Evolutionary conservation across 2,888 invertebrate genomes (phyloP), one percentile per base, ranked within the genome.

Genomic region (Malthinus flaveolus): DNA sequence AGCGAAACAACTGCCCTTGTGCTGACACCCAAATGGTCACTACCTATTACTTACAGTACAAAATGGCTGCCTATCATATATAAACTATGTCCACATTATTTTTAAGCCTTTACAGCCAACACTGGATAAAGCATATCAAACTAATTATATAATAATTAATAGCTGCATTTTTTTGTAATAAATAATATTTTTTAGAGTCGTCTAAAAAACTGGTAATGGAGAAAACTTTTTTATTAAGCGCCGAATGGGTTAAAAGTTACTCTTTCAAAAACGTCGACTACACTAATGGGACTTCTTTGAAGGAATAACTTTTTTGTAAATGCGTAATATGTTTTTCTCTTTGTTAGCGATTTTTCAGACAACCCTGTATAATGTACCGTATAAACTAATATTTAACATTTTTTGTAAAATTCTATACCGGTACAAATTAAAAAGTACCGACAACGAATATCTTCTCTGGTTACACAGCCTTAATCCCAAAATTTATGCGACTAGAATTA

Each of bases 391-490:
- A 39, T 11, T 39, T 44, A 52, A 34, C 32, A 50, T 39, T 42
- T 45, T 51, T 39, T 23, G 23, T 31, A 36, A 37, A 49, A 31
- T 53, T 52, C 56, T 47, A 49, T 48, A 52, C 50, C 53, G 56
- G 51, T 56, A 44, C 56, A 51, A 56, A 62, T 56, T 57, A 62
- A 54, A 62, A 59, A 58, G 60, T 60, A 64, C 50, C 35, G 65
- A 55, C 54, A 63, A 54, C 62, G 67, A 71, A 71, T 71, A 72
- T 71, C 69, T 70, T 71, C 71, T 71, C 70, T 73, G 73, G 73
- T 66, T 75, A 75, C 78, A 78, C 78, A 78, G 78, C 78, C 78
- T 75, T 76, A 75, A 73, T 72, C 71, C 72, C 72, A 71, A 65
- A 67, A 23, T 23, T n/a, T 64, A 60, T 63, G 60, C 64, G 69